These are phyloP conservation scores for Eupithecia centaureata DNA, from an alignment of 2,888 invertebrate genomes.

Conservation along the genomic window DNA sequence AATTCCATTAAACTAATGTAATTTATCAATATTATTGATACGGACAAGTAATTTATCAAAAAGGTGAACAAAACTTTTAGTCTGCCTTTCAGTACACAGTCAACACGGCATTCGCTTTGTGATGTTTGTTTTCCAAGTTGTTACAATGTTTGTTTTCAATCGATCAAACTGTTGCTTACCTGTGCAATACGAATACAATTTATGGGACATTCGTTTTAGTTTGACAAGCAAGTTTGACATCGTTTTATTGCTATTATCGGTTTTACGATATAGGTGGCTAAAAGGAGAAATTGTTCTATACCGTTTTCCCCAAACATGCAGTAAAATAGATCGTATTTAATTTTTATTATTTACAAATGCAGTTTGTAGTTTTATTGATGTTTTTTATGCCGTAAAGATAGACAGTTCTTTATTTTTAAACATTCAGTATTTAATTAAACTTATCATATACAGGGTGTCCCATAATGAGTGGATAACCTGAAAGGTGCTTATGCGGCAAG, in stretches of 20 bases:
- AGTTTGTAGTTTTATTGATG: neutral
- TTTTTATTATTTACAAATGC: neutral
- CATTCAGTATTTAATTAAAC: no score
- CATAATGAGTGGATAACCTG: no score
- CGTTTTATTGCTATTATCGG: neutral
- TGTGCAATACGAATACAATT: constrained; percentile 5
- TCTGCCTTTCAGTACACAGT: constrained; percentile 5
- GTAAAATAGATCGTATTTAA: neutral
- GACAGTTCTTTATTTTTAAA: no score
- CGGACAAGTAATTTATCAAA: neutral
- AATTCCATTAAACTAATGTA: constrained; percentile 1
- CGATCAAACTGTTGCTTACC: constrained; percentile 11
- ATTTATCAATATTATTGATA: neutral
- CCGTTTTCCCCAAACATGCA: neutral
- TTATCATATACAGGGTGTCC: no score
- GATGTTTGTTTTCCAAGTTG: constrained; percentile 1
- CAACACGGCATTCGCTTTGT: constrained; percentile 1
- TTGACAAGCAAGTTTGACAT: neutral
- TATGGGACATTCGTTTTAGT: neutral
- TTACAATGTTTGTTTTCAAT: constrained; percentile 10
- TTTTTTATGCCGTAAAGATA: no score
- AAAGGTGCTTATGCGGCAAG: no score
- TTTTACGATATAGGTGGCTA: neutral
- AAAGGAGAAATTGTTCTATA: neutral
- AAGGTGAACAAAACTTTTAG: constrained; percentile 3